Conservation (phyloP, 2,888 invertebrate species). For the Hipparchia sbordonii region DNA sequence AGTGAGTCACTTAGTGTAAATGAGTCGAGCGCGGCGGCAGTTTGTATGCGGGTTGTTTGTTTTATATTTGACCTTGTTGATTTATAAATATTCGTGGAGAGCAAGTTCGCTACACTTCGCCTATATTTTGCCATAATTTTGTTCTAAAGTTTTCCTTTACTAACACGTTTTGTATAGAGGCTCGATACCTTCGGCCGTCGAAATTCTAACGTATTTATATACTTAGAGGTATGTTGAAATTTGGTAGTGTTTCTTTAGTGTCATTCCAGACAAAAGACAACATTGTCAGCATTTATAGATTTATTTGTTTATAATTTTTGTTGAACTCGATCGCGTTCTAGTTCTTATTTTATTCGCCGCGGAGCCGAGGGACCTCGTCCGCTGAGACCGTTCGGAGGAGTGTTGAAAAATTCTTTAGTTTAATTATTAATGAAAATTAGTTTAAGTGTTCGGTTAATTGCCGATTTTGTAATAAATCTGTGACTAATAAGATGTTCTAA, state of each 20-base stretch:
- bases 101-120: slow-evolving; percentile 67
- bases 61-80: slow-evolving; percentile 59
- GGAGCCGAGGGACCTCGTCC: slow-evolving; percentile 56
- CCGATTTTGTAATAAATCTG: slow-evolving; percentile 57
- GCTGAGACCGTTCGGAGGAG: slow-evolving; percentile 56
- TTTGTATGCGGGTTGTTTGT: slow-evolving; percentile 48
- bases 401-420: slow-evolving; percentile 64
- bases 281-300: slow-evolving; percentile 81
- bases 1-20: slow-evolving; percentile 7
- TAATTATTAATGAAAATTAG: slow-evolving; percentile 61
- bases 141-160: slow-evolving; percentile 60
- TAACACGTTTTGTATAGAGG: slow-evolving; percentile 62
- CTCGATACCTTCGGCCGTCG: slow-evolving; percentile 61
- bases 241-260: slow-evolving; percentile 61
- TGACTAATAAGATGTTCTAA: slow-evolving; percentile 64
- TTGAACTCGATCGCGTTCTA: slow-evolving; percentile 43
- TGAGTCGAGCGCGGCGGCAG: slow-evolving; percentile 46
- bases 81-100: slow-evolving; percentile 66
- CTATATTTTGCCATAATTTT: slow-evolving; percentile 80
- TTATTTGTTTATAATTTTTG: slow-evolving; percentile 57
- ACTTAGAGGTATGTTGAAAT: slow-evolving; percentile 50
- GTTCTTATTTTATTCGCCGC: slow-evolving; percentile 53
- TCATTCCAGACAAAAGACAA: slow-evolving; percentile 83
- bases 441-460: slow-evolving; percentile 58
- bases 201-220: slow-evolving; percentile 68